Percentiles rank a stretch among this genome's conserved stretches.
phyloP scores from a whole-genome alignment of 1,140 invertebrate species.

The Drosophila auraria region DNA sequence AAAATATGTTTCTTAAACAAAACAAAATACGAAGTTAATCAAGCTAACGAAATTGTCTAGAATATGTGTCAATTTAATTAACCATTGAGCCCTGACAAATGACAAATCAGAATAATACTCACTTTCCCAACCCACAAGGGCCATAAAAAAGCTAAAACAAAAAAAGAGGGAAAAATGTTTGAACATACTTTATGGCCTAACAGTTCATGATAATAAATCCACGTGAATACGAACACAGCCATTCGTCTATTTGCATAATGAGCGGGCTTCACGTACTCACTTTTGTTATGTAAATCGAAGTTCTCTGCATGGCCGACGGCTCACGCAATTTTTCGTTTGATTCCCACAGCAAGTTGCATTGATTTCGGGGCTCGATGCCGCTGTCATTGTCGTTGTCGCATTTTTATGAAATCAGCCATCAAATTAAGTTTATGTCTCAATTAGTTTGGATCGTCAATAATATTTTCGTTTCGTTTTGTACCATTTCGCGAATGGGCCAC shows the following conservation, averaged over 20 bases:
- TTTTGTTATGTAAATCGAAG: conserved; percentile 54
- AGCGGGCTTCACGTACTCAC: conserved; percentile 36
- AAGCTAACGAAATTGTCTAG: background rate
- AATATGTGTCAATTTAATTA: conserved; percentile 12
- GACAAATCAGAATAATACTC: conserved; percentile 28
- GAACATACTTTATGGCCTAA: conserved; percentile 45
- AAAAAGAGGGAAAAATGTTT: conserved; percentile 14
- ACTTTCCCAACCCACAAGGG: conserved; percentile 14
- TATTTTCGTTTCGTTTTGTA: conserved; percentile 46
- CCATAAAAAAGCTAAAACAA: conserved; percentile 6
- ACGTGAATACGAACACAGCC: conserved; percentile 24
- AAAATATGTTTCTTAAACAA: background rate
- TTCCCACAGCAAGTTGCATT: conserved; percentile 53
- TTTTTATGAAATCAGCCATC: conserved; percentile 64
- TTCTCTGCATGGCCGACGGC: conserved; percentile 15
- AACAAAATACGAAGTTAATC: background rate
- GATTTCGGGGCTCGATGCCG: conserved; percentile 54
- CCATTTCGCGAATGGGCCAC: conserved; percentile 46
- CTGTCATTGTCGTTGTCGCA: background rate
- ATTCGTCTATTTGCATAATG: conserved; percentile 51
- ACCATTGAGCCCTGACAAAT: conserved; percentile 10
- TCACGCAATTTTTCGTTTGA: conserved; percentile 44
- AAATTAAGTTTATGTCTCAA: conserved; percentile 79
- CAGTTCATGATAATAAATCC: conserved; percentile 45
- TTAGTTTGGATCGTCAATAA: conserved; percentile 65